Evolutionary conservation across 2,797 vertebrate genomes (phyloP).

Genomic region (Capromys pilorides): DNA sequence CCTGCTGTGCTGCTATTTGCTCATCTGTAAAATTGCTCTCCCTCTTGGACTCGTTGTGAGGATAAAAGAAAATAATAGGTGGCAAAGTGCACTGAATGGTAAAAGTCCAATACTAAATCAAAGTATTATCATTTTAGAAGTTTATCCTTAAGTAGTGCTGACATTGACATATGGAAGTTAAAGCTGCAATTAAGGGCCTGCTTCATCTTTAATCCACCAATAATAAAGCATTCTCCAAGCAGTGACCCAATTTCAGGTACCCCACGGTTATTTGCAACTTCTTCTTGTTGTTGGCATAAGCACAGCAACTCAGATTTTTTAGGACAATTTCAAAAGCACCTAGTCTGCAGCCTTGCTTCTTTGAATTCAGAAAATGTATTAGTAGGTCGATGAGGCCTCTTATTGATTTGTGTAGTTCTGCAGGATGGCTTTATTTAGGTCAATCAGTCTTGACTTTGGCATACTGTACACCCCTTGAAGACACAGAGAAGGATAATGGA

Average conservation of each 20-base stretch:
- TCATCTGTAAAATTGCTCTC: slow-evolving; percentile 81
- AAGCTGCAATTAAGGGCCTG: slow-evolving; percentile 73
- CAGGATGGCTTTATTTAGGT: slow-evolving; percentile 1
- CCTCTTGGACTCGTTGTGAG: slow-evolving; percentile 68
- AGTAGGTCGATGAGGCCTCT: background rate
- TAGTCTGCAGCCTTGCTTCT: slow-evolving; percentile 3
- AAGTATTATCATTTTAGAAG: slow-evolving; percentile 81
- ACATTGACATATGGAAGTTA: slow-evolving; percentile 65
- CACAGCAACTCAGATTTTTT: slow-evolving; percentile 34
- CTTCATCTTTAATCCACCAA: slow-evolving; percentile 74
- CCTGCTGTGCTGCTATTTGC: slow-evolving; percentile 75
- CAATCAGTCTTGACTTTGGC: background rate
- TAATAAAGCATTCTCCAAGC: slow-evolving; percentile 62
- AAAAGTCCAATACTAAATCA: slow-evolving; percentile 79
- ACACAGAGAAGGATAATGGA: background rate
- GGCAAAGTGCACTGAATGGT: slow-evolving; percentile 77
- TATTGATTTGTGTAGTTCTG: background rate
- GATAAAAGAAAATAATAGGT: slow-evolving; percentile 82
- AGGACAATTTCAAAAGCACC: slow-evolving; percentile 29
- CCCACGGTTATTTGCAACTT: slow-evolving; percentile 57
- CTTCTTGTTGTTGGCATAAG: slow-evolving; percentile 59
- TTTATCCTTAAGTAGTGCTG: slow-evolving; percentile 77
- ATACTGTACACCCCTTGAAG: background rate
- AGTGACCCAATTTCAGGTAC: slow-evolving; percentile 69
- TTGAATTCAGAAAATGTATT: background rate